Evolutionary conservation across 2,113 vertebrate species (phyloP).

Genomic region (Genyomyrus donnyi): DNA sequence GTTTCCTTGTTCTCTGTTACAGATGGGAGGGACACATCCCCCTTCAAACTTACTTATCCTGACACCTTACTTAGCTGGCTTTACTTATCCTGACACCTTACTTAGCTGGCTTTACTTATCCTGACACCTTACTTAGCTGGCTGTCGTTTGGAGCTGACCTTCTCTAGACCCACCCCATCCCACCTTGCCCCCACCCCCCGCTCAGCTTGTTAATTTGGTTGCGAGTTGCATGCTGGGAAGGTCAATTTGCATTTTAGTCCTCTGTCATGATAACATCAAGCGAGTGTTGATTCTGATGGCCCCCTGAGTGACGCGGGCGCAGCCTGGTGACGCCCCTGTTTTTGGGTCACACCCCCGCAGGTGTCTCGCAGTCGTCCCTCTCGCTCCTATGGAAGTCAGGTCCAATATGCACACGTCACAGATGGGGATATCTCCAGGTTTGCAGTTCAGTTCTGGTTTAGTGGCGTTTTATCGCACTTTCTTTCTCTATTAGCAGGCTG

Average conservation of each 20-base stretch:
- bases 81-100: no score
- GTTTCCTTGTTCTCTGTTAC: not conserved
- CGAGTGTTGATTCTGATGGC: conserved; percentile 7
- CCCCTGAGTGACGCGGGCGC: not conserved
- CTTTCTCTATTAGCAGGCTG: not conserved
- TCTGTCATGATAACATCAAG: not conserved
- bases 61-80: not conserved
- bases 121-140: not conserved
- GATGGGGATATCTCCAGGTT: not conserved
- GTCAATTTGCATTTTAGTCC: not conserved
- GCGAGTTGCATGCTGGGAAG: not conserved
- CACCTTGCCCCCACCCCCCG: not conserved
- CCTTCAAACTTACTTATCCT: not conserved
- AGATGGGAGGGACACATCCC: not conserved
- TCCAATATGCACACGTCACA: not conserved
- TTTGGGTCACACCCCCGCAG: no score
- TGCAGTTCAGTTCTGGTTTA: not conserved
- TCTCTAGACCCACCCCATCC: not conserved
- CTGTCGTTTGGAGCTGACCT: not conserved
- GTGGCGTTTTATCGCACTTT: not conserved
- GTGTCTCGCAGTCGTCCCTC: not conserved
- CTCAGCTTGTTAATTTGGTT: not conserved
- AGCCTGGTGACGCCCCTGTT: not conserved
- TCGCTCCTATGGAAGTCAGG: not conserved
- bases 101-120: not conserved